Evolutionary conservation across 1,140 invertebrate species (phyloP).

Genomic region (Zaprionus inermis): DNA sequence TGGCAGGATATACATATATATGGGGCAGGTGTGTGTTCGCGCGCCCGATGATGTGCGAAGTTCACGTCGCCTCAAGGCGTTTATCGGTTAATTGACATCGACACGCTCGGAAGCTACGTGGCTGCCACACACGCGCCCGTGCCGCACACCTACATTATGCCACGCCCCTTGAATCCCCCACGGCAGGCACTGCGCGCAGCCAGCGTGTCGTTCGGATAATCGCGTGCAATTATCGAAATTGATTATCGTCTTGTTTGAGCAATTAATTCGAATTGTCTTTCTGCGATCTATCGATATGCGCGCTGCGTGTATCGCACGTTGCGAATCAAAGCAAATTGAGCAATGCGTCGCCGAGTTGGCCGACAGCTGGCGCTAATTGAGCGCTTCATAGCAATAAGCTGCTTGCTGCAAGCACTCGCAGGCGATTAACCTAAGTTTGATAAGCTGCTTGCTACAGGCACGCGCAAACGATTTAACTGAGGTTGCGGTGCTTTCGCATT

Average conservation of each 20-base stretch:
- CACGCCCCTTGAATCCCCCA: not conserved
- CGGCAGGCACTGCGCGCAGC: not conserved
- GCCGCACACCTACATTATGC: conserved; percentile 6
- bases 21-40: no score
- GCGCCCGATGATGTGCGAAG: not conserved
- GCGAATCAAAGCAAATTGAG: not conserved
- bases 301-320: not conserved
- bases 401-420: not conserved
- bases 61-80: conserved; percentile 52
- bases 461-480: not conserved
- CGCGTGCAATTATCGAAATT: conserved; percentile 46
- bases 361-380: not conserved
- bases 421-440: not conserved
- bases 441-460: not conserved
- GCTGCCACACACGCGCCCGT: not conserved
- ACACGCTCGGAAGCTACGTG: conserved; percentile 3
- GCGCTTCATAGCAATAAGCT: not conserved
- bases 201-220: conserved; percentile 21
- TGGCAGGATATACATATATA: conserved; percentile 5
- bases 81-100: conserved; percentile 64
- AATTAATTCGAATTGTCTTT: not conserved
- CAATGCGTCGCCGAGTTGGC: not conserved
- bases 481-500: not conserved
- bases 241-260: conserved; percentile 30
- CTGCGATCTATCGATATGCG: not conserved